Percentiles rank a stretch among this genome's conserved stretches.
These are phyloP conservation scores for Ectobius pallidus DNA, from an alignment of 2,888 invertebrate species.

Conservation along the genomic window DNA sequence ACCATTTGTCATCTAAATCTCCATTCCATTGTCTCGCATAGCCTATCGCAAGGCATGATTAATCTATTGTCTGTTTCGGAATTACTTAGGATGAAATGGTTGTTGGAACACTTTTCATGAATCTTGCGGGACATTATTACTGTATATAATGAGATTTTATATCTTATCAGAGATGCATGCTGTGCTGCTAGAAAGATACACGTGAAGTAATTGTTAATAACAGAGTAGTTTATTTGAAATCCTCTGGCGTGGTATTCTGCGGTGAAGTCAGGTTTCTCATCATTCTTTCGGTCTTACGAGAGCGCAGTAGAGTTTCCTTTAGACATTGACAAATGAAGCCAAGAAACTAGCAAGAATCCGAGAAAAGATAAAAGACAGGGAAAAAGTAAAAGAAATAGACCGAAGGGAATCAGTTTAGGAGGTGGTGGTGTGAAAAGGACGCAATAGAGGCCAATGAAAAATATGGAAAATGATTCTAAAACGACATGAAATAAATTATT, in stretches of 20 bases:
- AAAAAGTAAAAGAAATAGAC: background rate
- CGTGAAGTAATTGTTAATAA: too few species aligned
- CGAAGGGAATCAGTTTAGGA: too few species aligned
- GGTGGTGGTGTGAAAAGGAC: conserved; percentile 25
- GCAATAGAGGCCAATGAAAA: conserved; percentile 28
- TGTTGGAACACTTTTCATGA: too few species aligned
- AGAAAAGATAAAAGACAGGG: conserved; percentile 4
- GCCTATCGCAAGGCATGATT: too few species aligned
- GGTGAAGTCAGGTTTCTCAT: conserved; percentile 4
- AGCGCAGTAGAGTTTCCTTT: background rate
- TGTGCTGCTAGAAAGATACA: too few species aligned
- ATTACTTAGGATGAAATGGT: too few species aligned
- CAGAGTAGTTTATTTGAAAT: background rate
- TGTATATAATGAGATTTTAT: too few species aligned
- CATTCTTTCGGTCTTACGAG: background rate
- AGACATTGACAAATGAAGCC: conserved; percentile 35
- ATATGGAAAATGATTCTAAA: conserved; percentile 36
- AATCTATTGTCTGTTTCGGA: too few species aligned
- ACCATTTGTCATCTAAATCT: too few species aligned
- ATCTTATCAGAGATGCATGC: too few species aligned
- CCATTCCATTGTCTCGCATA: too few species aligned
- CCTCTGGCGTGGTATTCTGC: conserved; percentile 13
- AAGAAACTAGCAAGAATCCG: conserved; percentile 9
- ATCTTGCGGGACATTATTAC: too few species aligned
- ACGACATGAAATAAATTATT: conserved; percentile 36